These are phyloP conservation scores for Arnoldichthys spilopterus DNA, from an alignment of 2,797 vertebrate genomes.

Conservation along the genomic window DNA sequence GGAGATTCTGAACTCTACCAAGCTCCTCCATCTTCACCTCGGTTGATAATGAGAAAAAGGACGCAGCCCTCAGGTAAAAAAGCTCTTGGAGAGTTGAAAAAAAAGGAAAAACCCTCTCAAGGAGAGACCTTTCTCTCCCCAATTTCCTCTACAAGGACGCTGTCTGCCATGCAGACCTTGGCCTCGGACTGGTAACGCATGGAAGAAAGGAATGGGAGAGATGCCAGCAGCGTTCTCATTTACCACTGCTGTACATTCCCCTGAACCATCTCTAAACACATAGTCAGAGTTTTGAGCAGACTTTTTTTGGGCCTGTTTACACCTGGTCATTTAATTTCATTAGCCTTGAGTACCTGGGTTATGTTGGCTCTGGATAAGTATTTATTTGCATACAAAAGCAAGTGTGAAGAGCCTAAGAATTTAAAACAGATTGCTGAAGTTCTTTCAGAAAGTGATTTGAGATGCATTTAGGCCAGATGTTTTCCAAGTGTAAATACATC, in stretches of 20 bases:
- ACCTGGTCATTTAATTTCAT: neutral
- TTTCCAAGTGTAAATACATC: neutral
- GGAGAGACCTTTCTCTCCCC: slow-evolving; percentile 61
- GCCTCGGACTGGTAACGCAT: slow-evolving; percentile 37
- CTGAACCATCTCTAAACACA: neutral
- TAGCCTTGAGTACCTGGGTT: neutral
- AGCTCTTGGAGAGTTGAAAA: neutral
- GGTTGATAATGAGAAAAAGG: slow-evolving; percentile 40
- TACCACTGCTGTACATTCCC: too few species aligned
- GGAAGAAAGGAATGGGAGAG: slow-evolving; percentile 10
- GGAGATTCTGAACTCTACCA: slow-evolving; percentile 33
- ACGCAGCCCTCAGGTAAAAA: slow-evolving; percentile 21
- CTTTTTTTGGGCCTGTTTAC: neutral
- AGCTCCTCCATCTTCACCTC: slow-evolving; percentile 22
- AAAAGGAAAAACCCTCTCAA: slow-evolving; percentile 62
- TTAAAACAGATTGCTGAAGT: neutral
- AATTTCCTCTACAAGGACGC: slow-evolving; percentile 51
- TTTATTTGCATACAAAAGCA: neutral
- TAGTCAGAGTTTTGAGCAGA: too few species aligned
- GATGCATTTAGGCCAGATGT: neutral
- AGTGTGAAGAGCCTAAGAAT: neutral
- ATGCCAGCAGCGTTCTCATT: neutral
- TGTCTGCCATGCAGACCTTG: slow-evolving; percentile 39
- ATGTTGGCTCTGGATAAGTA: neutral
- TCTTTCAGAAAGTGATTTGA: too few species aligned